phyloP scores from a whole-genome alignment of 2,888 invertebrate species.

The Resseliella maxima region DNA sequence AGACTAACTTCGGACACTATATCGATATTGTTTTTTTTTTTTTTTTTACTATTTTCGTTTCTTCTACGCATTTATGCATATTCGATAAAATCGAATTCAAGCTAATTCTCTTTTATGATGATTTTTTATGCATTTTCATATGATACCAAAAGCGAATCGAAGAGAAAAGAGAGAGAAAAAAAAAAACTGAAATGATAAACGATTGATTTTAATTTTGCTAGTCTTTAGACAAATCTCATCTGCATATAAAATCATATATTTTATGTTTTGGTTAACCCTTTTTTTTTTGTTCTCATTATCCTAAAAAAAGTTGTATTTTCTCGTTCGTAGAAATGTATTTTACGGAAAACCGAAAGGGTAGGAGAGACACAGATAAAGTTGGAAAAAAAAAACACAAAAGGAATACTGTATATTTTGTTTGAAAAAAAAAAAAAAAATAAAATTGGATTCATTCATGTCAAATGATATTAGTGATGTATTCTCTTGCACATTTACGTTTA shows the following conservation, averaged over 20 bases:
- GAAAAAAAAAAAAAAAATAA: slow-evolving; percentile 50
- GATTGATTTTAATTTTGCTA: slow-evolving; percentile 4
- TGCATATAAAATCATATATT: slow-evolving; percentile 21
- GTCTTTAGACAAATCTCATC: neutral
- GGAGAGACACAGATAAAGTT: neutral
- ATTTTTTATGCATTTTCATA: neutral
- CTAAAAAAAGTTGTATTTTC: neutral
- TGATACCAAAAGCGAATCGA: neutral
- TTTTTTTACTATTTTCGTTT: too few relatives aligned
- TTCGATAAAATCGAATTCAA: too few relatives aligned
- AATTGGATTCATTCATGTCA: neutral
- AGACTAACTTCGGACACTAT: neutral
- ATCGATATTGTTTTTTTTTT: neutral
- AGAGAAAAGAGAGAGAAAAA: neutral
- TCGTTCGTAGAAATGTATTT: neutral
- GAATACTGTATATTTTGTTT: slow-evolving; percentile 19
- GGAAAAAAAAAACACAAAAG: neutral
- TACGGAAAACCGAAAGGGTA: neutral
- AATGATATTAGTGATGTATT: neutral
- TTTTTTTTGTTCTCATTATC: neutral
- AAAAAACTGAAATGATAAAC: neutral
- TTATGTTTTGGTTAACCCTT: slow-evolving; percentile 12
- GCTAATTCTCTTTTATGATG: neutral
- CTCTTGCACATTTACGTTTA: neutral
- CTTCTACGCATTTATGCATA: too few relatives aligned